phyloP scores from a whole-genome alignment of 2,888 invertebrate species.

The Synergus umbraculus region DNA sequence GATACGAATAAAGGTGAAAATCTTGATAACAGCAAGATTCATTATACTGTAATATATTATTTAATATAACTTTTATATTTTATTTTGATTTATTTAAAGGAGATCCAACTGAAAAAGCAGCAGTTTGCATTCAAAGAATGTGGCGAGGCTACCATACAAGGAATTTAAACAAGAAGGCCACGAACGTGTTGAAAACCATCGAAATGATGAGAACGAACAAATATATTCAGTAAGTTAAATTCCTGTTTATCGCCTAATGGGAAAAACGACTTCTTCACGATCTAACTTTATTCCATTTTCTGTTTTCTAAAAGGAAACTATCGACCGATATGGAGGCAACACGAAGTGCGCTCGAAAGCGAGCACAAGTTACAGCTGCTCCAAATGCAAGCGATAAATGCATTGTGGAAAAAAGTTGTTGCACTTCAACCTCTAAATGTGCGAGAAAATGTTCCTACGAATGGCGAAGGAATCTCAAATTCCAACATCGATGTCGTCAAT shows the following conservation, averaged over 20 bases:
- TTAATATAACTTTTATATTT: background rate
- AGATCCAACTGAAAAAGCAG: slow-evolving; percentile 79
- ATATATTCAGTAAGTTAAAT: slow-evolving; percentile 85
- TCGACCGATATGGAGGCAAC: slow-evolving; percentile 91
- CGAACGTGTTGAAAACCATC: slow-evolving; percentile 83
- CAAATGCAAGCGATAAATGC: slow-evolving; percentile 95
- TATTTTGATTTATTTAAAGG: slow-evolving; percentile 54
- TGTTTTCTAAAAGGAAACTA: slow-evolving; percentile 81
- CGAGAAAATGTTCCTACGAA: slow-evolving; percentile 65
- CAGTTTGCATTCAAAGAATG: slow-evolving; percentile 89
- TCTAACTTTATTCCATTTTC: slow-evolving; percentile 85
- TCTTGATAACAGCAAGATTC: background rate
- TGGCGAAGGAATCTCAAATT: slow-evolving; percentile 67
- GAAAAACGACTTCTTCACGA: slow-evolving; percentile 78
- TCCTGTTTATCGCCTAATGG: slow-evolving; percentile 75
- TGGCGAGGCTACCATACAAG: slow-evolving; percentile 92
- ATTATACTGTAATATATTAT: background rate
- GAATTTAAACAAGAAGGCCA: slow-evolving; percentile 84
- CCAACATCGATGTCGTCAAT: slow-evolving; percentile 83
- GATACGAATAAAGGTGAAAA: slow-evolving; percentile 69
- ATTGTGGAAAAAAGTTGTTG: slow-evolving; percentile 91
- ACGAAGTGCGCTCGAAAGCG: slow-evolving; percentile 90
- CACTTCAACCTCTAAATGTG: slow-evolving; percentile 79
- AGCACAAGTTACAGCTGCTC: slow-evolving; percentile 89
- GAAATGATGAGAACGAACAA: slow-evolving; percentile 89